Evolutionary conservation across 2,888 invertebrate genomes (phyloP).

Genomic region (Eutolmus rufibarbis): DNA sequence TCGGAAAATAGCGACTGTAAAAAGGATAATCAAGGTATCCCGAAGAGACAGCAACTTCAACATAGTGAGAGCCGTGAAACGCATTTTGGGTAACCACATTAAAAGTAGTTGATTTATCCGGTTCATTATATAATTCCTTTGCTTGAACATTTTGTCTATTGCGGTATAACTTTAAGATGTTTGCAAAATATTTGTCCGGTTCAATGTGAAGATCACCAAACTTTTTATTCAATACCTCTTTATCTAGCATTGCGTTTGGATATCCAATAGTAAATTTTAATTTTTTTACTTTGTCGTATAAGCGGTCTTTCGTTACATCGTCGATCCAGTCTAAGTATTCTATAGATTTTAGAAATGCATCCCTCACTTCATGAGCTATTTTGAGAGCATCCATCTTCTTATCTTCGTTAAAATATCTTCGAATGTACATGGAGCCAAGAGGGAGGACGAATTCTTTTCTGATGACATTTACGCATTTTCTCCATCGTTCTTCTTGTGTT

Average conservation of each 20-base stretch:
- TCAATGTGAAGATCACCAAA: constrained; percentile 75
- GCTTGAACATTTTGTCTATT: constrained; percentile 52
- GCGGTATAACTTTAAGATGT: constrained; percentile 72
- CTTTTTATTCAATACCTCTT: constrained; percentile 79
- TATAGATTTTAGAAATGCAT: constrained; percentile 84
- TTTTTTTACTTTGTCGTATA: constrained; percentile 86
- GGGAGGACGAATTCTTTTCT: not conserved
- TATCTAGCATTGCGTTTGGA: constrained; percentile 86
- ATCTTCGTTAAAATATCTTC: constrained; percentile 67
- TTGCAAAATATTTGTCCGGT: constrained; percentile 78
- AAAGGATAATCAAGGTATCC: constrained; percentile 76
- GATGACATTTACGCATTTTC: not conserved
- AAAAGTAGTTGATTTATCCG: constrained; percentile 68
- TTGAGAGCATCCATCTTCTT: constrained; percentile 71
- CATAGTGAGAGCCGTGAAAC: constrained; percentile 87
- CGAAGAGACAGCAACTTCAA: constrained; percentile 91
- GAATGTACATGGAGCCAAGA: constrained; percentile 62
- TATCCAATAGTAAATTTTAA: constrained; percentile 94
- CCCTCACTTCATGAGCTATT: constrained; percentile 85
- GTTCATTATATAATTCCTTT: not conserved
- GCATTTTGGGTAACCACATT: constrained; percentile 88
- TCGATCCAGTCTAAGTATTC: constrained; percentile 92
- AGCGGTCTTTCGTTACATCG: constrained; percentile 78
- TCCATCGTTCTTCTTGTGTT: constrained; percentile 1
- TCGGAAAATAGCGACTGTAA: constrained; percentile 20